phyloP scores from a whole-genome alignment of 2,113 vertebrate species.

The Syngnathus typhle region DNA sequence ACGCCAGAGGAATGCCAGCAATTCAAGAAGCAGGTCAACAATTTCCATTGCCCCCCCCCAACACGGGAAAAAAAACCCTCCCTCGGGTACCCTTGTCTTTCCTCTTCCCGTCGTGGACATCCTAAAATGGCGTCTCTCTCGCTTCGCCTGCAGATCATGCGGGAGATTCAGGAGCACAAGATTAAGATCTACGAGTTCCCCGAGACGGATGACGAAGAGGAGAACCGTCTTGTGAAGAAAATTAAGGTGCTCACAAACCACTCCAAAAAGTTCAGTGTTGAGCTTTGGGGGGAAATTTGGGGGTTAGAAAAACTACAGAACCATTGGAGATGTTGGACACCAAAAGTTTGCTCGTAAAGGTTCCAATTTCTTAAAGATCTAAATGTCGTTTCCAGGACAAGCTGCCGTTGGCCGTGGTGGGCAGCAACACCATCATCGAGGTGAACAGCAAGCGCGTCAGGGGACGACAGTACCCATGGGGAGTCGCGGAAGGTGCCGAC shows the following conservation, averaged over 20 bases:
- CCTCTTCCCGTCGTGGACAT: not conserved
- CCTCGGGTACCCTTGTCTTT: not conserved
- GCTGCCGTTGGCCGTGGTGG: conserved; percentile 95
- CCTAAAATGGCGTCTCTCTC: not conserved
- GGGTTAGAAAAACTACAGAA: too few species aligned
- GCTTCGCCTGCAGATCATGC: conserved; percentile 82
- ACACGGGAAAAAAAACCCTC: conserved; percentile 1
- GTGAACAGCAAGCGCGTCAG: conserved; percentile 90
- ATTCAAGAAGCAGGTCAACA: conserved; percentile 96
- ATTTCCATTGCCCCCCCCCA: conserved; percentile 69
- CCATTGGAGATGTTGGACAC: too few species aligned
- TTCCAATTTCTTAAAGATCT: too few species aligned
- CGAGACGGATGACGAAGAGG: conserved; percentile 96
- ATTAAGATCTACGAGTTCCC: conserved; percentile 99
- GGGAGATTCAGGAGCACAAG: conserved; percentile 98
- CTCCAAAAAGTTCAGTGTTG: not conserved
- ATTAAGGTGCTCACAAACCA: conserved; percentile 77
- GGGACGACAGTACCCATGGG: conserved; percentile 98
- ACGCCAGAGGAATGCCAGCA: conserved; percentile 98
- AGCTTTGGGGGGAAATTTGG: not conserved
- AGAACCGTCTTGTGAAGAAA: conserved; percentile 95
- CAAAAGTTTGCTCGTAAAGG: too few species aligned
- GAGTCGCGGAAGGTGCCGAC: conserved; percentile 90
- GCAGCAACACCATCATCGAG: conserved; percentile 98
- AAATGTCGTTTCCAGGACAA: conserved; percentile 74